phyloP scores from a whole-genome alignment of 1,140 invertebrate genomes.

The Amyelois transitella region DNA sequence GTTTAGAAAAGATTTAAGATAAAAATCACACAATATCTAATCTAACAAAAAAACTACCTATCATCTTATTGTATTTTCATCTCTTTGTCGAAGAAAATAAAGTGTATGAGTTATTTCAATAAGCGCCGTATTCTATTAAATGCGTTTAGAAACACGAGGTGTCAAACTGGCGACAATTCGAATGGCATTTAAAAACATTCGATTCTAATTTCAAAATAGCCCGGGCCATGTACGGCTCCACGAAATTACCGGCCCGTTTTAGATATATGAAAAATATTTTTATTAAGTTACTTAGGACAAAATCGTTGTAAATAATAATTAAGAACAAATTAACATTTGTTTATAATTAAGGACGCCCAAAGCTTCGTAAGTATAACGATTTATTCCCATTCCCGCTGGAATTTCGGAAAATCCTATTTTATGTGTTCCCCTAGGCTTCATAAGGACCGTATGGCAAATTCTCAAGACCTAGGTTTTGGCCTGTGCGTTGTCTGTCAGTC shows the following conservation, averaged over 20 bases:
- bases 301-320: too few relatives aligned
- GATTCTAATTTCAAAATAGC: constrained; percentile 58
- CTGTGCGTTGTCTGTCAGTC: too few relatives aligned
- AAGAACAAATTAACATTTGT: too few relatives aligned
- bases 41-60: not conserved
- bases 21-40: not conserved
- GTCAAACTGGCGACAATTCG: constrained; percentile 50
- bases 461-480: too few relatives aligned
- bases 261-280: not conserved
- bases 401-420: too few relatives aligned
- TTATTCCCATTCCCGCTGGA: too few relatives aligned
- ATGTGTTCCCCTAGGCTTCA: too few relatives aligned
- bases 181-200: constrained; percentile 62
- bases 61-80: not conserved
- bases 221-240: constrained; percentile 16
- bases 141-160: constrained; percentile 49
- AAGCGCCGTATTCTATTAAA: constrained; percentile 6
- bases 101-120: not conserved
- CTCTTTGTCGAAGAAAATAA: not conserved
- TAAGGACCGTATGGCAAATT: too few relatives aligned
- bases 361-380: too few relatives aligned
- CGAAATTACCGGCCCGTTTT: constrained; percentile 30
- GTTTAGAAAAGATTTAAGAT: too few relatives aligned
- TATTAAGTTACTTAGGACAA: too few relatives aligned
- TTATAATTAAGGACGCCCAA: too few relatives aligned